Evolutionary conservation across 2,888 invertebrate species (phyloP).

Genomic region (Coremacera marginata): DNA sequence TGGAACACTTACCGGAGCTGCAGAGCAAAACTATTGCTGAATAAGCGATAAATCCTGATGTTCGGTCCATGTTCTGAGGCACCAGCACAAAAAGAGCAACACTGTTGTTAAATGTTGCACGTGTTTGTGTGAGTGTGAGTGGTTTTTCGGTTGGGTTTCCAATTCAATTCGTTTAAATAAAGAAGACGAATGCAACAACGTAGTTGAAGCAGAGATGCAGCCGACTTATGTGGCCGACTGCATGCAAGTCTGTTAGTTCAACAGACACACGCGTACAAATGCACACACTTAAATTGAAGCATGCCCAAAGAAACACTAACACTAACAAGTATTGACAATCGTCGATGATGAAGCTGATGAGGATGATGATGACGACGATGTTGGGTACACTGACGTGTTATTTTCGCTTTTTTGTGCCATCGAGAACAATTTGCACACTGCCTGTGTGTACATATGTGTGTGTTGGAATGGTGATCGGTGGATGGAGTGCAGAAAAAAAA

Average conservation of each 20-base stretch:
- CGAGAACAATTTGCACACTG: neutral
- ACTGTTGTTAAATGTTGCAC: neutral
- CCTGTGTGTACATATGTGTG: constrained; percentile 15
- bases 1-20: constrained; percentile 67
- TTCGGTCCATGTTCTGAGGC: constrained; percentile 30
- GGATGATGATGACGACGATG: neutral
- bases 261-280: constrained; percentile 2
- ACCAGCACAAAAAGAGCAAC: constrained; percentile 25
- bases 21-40: constrained; percentile 69
- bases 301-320: constrained; percentile 1
- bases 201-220: neutral
- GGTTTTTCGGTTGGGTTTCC: constrained; percentile 22
- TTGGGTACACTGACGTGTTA: neutral
- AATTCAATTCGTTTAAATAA: constrained; percentile 29
- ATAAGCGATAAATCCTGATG: constrained; percentile 68
- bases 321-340: constrained; percentile 27
- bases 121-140: constrained; percentile 14
- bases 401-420: constrained; percentile 12
- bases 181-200: constrained; percentile 14
- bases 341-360: neutral
- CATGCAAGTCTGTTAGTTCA: neutral
- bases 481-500: constrained; percentile 19
- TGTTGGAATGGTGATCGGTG: neutral
- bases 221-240: neutral
- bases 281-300: neutral